Percentiles rank a stretch among this genome's conserved stretches.
Conservation (phyloP, 2,113 vertebrate species). For the Dipodomys stephensi region DNA sequence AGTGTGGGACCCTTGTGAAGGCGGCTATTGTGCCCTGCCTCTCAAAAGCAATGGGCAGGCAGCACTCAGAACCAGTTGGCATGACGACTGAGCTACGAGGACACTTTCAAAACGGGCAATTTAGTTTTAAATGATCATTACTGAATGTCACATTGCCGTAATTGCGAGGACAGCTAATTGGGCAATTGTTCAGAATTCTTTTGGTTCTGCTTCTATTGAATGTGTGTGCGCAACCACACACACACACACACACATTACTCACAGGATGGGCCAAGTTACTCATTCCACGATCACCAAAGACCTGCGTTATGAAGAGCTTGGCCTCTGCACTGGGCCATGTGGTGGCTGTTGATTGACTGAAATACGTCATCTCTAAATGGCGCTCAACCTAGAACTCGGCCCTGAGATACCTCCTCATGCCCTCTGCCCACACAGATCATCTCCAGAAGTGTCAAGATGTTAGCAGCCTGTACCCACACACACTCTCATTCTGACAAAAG, state of each 20-base stretch:
- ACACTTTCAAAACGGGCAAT: slow-evolving; percentile 66
- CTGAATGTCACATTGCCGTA: slow-evolving; percentile 71
- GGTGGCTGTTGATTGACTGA: background rate
- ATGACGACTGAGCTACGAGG: slow-evolving; percentile 48
- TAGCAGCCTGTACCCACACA: background rate
- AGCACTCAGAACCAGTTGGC: slow-evolving; percentile 52
- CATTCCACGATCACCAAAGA: background rate
- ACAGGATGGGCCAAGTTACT: background rate
- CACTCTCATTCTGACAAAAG: background rate
- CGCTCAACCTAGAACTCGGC: background rate
- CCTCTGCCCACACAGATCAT: background rate
- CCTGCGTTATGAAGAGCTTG: background rate
- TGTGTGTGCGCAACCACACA: fast-evolving
- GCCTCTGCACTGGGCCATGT: background rate
- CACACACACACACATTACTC: background rate
- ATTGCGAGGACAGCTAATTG: slow-evolving; percentile 66
- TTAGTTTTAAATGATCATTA: slow-evolving; percentile 69
- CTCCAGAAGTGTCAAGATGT: background rate
- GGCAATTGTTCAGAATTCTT: slow-evolving; percentile 70
- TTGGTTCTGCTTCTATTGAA: slow-evolving; percentile 51
- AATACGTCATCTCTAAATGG: background rate
- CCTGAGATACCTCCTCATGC: too few relatives aligned
- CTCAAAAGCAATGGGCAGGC: slow-evolving; percentile 32
- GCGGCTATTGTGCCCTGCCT: slow-evolving; percentile 27
- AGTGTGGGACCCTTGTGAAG: background rate